A percentile compares a stretch with the other conserved stretches of the same genome.
phyloP scores from a whole-genome alignment of 2,113 vertebrate genomes.

The Dromiciops gliroides region DNA sequence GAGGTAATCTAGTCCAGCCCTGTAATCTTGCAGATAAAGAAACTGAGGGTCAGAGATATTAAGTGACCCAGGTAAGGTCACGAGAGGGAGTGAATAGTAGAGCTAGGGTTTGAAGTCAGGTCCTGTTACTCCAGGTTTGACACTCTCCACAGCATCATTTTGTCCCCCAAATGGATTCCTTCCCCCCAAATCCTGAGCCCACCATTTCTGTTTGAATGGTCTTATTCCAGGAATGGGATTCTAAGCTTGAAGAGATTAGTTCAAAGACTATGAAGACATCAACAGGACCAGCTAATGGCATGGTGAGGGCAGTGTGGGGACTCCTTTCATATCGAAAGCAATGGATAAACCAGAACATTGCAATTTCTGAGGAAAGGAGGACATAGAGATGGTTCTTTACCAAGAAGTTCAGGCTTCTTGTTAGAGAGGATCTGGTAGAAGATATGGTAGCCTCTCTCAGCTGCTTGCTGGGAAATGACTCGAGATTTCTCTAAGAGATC shows the following conservation, averaged over 20 bases:
- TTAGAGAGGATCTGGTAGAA: conserved; percentile 79
- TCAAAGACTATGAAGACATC: not conserved
- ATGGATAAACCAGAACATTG: not conserved
- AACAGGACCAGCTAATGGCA: not conserved
- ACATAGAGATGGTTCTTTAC: conserved; percentile 15
- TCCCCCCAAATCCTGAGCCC: not conserved
- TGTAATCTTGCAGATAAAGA: not conserved
- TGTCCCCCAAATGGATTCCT: not conserved
- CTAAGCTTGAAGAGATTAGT: not conserved
- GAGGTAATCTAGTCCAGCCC: not conserved
- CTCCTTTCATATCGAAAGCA: not conserved
- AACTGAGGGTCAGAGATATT: not conserved
- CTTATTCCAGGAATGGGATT: not conserved
- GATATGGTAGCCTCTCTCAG: conserved; percentile 69
- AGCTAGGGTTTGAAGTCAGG: not conserved
- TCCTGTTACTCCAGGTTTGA: not conserved
- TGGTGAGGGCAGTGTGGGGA: not conserved
- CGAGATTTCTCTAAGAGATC: conserved; percentile 75
- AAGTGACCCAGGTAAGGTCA: not conserved
- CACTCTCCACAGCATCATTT: not conserved
- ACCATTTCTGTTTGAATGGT: not conserved
- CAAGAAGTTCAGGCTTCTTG: conserved; percentile 67
- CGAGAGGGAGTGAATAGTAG: not conserved
- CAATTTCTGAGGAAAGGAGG: not conserved
- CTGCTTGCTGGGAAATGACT: conserved; percentile 72